These are phyloP conservation scores for Yponomeuta sedellus DNA, from an alignment of 2,888 invertebrate species.

Conservation along the genomic window DNA sequence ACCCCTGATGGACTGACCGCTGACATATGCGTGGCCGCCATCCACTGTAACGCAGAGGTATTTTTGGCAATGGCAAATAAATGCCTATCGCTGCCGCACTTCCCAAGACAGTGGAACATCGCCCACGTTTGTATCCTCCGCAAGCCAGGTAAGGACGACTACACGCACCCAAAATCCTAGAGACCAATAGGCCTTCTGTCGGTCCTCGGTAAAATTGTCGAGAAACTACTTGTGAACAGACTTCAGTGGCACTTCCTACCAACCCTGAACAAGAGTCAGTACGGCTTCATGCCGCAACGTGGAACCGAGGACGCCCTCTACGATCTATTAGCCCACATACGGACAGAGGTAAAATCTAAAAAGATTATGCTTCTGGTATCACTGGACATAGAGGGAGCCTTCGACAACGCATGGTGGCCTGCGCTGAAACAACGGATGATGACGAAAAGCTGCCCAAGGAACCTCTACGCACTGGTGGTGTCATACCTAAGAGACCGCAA, in stretches of 20 bases:
- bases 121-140: not conserved
- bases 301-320: too few species aligned
- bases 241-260: not conserved
- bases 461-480: too few species aligned
- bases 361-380: not conserved
- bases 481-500: too few species aligned
- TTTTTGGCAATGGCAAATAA: not conserved
- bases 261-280: not conserved
- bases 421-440: too few species aligned
- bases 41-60: not conserved
- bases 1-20: not conserved
- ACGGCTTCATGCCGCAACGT: too few species aligned
- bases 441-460: too few species aligned
- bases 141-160: conserved; percentile 6
- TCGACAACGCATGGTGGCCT: not conserved
- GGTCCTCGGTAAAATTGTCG: conserved; percentile 11
- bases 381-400: too few species aligned
- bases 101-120: conserved; percentile 4
- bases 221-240: conserved; percentile 4
- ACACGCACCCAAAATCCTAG: conserved; percentile 8
- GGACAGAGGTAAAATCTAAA: too few species aligned
- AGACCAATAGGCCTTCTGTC: conserved; percentile 7
- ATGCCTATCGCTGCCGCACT: not conserved
- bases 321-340: too few species aligned
- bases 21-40: not conserved